Conservation (phyloP, 1,140 invertebrate species). For the Ceratina calcarata region DNA sequence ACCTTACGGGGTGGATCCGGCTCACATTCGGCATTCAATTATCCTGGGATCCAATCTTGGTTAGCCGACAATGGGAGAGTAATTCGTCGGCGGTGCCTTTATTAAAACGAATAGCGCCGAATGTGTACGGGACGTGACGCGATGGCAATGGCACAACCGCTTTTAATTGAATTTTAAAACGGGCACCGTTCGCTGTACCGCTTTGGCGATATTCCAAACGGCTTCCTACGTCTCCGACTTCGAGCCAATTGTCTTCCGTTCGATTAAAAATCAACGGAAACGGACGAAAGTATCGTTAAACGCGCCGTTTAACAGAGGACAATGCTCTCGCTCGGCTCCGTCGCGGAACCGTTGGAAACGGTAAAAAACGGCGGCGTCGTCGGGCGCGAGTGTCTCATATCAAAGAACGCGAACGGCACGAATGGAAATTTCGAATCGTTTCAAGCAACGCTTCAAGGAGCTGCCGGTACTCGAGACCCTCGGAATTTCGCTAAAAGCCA, state of each 20-base stretch:
- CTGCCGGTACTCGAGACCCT: too few species aligned
- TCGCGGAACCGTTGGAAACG: background rate
- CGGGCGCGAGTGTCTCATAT: background rate
- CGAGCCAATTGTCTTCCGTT: slow-evolving; percentile 45
- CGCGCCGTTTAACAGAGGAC: slow-evolving; percentile 35
- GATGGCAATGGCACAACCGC: background rate
- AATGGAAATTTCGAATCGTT: background rate
- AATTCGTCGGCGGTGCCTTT: slow-evolving; percentile 26
- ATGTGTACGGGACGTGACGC: slow-evolving; percentile 1
- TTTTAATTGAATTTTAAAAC: slow-evolving; percentile 54
- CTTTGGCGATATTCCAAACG: slow-evolving; percentile 45
- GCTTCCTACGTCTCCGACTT: slow-evolving; percentile 40
- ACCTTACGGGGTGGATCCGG: background rate
- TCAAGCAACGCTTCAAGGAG: background rate
- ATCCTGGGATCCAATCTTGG: slow-evolving; percentile 20
- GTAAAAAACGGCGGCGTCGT: background rate
- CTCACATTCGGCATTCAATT: slow-evolving; percentile 26
- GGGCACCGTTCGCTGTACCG: background rate
- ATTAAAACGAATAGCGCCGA: slow-evolving; percentile 37
- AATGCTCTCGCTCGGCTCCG: background rate
- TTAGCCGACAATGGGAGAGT: slow-evolving; percentile 5
- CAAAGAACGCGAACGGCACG: background rate
- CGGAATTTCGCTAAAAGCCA: too few species aligned
- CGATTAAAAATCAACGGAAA: slow-evolving; percentile 51
- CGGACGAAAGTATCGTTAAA: slow-evolving; percentile 22